Evolutionary conservation across 1,140 invertebrate species (phyloP), one percentile per base, ranked within the genome.

Genomic region (Neodiprion virginianus): DNA sequence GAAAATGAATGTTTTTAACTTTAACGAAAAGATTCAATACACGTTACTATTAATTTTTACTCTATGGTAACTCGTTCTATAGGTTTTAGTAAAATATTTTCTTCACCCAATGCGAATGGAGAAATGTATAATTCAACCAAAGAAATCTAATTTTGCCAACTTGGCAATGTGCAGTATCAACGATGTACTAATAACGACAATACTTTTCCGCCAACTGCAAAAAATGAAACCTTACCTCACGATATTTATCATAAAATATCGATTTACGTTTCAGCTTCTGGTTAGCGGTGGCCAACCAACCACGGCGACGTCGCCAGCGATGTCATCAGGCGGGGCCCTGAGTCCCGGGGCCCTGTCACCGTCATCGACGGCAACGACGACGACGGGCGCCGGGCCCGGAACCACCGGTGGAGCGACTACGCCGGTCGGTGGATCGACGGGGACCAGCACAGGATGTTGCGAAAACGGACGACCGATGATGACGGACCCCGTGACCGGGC

Each of bases 401-500:
- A 78, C 79, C 68, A 81, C 85, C 17, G 86, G 87, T 7, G 87
- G 86, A 65, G 88, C 85, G 72, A 85, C 89, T 23, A 91, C 80
- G 21, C 83, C 85, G 11, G 85, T 87, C 12, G 86, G 84, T 28
- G 88, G 84, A 70, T 86, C 89, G 14, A 83, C 89, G 23, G 90
- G 91, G 70, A 89, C 87, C 40, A 90, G 81, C 1, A 91, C 91
- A 21, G 92, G 94, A 72, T 98, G 96, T 88, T 98, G 97, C 90
- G 96, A 98, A 84, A 96, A 96, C 76, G 96, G 96, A 17, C 92
- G 97, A 72, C 96, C 96, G 73, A 94, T 98, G 83, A 95, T 97
- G 91, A 97, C 96, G 50, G 97, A 98, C 87, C 97, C 96, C 0
- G 94, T 97, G 48, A 97, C 96, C n/a, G 97, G 97, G 17, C 96